A percentile compares a stretch with the other conserved stretches of the same genome.
phyloP scores from a whole-genome alignment of 2,113 vertebrate genomes.

The Chlamydotis undulata region DNA sequence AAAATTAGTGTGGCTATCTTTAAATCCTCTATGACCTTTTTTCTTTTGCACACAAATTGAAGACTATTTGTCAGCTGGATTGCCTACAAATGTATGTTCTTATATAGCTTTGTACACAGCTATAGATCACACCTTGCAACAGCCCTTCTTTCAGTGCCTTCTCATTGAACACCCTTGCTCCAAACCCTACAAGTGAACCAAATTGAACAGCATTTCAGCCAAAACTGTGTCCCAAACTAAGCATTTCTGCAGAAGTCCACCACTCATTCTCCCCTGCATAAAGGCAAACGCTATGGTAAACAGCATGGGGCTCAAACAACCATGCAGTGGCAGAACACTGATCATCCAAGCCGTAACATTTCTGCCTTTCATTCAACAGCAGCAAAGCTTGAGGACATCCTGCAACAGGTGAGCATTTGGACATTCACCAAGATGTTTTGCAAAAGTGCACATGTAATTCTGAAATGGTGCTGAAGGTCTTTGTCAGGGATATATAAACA shows the following conservation, averaged over 20 bases:
- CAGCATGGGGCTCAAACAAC: background rate
- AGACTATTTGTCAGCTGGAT: background rate
- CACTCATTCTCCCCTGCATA: background rate
- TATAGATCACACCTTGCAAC: background rate
- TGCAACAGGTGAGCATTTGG: background rate
- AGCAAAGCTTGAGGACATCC: background rate
- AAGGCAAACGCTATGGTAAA: background rate
- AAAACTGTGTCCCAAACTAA: background rate
- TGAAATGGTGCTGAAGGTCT: background rate
- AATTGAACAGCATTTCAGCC: background rate
- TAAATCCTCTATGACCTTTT: background rate
- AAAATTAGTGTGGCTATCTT: background rate
- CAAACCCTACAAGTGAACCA: background rate
- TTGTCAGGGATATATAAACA: background rate
- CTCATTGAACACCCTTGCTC: background rate
- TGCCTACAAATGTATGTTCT: background rate
- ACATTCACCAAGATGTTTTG: background rate
- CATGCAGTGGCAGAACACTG: background rate
- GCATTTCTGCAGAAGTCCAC: background rate
- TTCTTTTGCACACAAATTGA: background rate
- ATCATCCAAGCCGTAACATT: background rate
- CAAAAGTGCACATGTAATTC: background rate
- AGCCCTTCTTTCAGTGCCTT: background rate
- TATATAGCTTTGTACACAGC: background rate
- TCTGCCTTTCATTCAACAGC: background rate